Percentiles rank a stretch among this genome's conserved stretches.
These are phyloP conservation scores for Leptosomus discolor DNA, from an alignment of 2,113 vertebrate genomes.

Conservation along the genomic window DNA sequence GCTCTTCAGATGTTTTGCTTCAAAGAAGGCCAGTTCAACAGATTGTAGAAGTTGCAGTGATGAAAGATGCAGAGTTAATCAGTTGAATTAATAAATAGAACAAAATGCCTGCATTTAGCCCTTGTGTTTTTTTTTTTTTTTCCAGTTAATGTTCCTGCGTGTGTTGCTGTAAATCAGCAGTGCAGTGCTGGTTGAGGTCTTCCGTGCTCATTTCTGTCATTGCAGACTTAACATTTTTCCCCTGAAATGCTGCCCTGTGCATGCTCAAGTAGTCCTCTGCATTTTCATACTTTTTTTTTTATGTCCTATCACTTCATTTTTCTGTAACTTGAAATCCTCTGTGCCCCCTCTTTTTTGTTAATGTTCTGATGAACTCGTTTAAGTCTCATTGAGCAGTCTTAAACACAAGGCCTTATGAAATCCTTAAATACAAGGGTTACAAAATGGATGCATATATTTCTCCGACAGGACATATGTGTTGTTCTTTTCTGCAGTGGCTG, in stretches of 20 bases:
- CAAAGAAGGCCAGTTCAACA: not conserved
- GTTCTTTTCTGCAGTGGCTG: not conserved
- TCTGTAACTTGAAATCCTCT: not conserved
- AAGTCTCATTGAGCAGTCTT: not conserved
- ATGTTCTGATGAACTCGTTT: not conserved
- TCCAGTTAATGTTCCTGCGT: not conserved
- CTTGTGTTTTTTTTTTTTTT: not conserved
- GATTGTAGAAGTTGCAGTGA: not conserved
- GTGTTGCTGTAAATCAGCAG: not conserved
- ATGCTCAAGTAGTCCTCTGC: not conserved
- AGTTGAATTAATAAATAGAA: not conserved
- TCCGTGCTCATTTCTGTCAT: not conserved
- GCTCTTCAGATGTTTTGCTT: constrained; percentile 22
- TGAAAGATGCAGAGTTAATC: constrained; percentile 1
- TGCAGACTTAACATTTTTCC: not conserved
- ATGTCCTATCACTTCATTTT: not conserved
- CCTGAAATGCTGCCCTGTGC: not conserved
- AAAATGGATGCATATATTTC: not conserved
- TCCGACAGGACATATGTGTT: not conserved
- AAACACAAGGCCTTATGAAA: not conserved
- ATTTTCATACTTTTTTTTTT: not conserved
- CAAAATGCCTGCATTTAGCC: not conserved
- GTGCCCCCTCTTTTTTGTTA: not conserved
- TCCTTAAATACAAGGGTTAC: not conserved
- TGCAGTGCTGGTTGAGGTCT: not conserved